Percentiles rank a stretch among this genome's conserved stretches.
phyloP scores from a whole-genome alignment of 2,797 vertebrate species.

The Miichthys miiuy region DNA sequence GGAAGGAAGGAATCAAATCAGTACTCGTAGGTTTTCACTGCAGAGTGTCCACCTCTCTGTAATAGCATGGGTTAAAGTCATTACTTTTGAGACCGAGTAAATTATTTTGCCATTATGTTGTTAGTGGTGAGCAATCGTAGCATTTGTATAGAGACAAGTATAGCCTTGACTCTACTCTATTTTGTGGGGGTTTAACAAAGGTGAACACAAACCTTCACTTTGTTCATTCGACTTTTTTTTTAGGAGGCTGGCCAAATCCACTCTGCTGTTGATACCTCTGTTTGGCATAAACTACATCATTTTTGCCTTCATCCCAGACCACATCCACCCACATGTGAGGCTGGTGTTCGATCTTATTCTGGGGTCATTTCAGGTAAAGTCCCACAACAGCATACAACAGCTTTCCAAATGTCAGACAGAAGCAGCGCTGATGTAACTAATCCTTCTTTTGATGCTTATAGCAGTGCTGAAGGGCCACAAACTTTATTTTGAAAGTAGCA shows the following conservation, averaged over 20 bases:
- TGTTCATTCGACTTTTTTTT: conserved; percentile 22
- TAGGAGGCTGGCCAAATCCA: conserved; percentile 97
- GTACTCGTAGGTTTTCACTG: conserved; percentile 88
- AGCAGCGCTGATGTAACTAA: background rate
- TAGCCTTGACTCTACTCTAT: background rate
- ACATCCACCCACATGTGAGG: conserved; percentile 86
- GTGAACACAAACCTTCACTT: background rate
- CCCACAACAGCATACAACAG: background rate
- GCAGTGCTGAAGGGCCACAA: too few species aligned
- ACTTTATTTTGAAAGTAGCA: too few species aligned
- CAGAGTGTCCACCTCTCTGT: conserved; percentile 26
- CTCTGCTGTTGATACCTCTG: conserved; percentile 95
- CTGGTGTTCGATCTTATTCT: conserved; percentile 94
- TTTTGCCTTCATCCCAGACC: conserved; percentile 93
- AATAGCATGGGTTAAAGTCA: background rate
- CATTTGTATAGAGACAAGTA: conserved; percentile 12
- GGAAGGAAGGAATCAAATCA: conserved; percentile 94
- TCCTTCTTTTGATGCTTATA: background rate
- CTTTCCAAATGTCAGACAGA: conserved; percentile 6
- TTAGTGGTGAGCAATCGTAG: background rate
- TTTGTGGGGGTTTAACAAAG: background rate
- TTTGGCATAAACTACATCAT: conserved; percentile 96
- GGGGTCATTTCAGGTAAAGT: conserved; percentile 95
- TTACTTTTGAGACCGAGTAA: conserved; percentile 19
- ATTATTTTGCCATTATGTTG: background rate